Base-by-base conservation (phyloP, 35 echinoderm and acorn worm genomes). In the Lytechinus variegatus region DNA sequence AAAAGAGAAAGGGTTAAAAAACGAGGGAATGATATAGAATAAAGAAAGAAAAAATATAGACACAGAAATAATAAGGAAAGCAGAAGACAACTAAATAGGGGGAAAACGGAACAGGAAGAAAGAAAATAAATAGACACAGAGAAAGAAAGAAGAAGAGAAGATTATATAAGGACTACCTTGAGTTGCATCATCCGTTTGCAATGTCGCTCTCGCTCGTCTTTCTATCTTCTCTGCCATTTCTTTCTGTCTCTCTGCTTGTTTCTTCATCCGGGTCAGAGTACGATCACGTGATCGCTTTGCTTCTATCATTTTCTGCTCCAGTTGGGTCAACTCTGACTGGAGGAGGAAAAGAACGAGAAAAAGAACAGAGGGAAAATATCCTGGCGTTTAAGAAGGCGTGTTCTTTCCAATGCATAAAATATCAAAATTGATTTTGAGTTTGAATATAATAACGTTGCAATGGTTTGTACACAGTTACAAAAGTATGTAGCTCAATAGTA, bases 221-320 rank as follows among this genome's bases (percentile, higher is more conserved):
- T 99, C 98, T 52, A 95, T 97, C 55, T 97, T 99, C n/a, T 99
- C 98, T 7, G 97, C 96, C 92, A 97, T 96, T 54, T 99, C 98
- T 55, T 99, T 99, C 86, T 99, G 98, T 96, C 97, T 96, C 71
- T 99, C 98, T 0, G 98, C 98, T 55, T 99, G 97, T 95, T 99
- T 99, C 95, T 99, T 99, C 98, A 97, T 99, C 44, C 95, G 90
- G 33, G 86, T 97, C 52, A 99, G 92, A 86, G 95, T 96, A 9
- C 97, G 97, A 58, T 99, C 98, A 54, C 98, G 95, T 92, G 87
- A 97, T 92, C 98, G 91, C 54, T 97, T 97, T 7, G 97, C 98
- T 55, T 96, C 97, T 51, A 99, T 97, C 95, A 99, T 97, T 4
- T 96, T 97, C 89, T 99, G 98, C 61, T 99, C 98, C 91, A 99